Percentiles rank a stretch among this genome's conserved stretches.
phyloP scores from a whole-genome alignment of 2,113 vertebrate species.

The Trachemys scripta region DNA sequence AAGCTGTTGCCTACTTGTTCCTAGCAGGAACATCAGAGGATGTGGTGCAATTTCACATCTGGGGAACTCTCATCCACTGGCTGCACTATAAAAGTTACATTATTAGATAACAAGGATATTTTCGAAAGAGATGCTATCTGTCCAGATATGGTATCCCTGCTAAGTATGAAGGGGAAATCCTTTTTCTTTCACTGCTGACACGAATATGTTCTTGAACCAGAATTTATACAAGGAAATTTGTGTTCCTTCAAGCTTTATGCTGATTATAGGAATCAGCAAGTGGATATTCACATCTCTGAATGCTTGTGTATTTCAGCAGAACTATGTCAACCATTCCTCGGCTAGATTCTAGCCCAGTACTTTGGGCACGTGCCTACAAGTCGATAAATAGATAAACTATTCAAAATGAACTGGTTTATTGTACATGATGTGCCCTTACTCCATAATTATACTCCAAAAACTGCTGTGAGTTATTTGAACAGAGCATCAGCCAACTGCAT shows the following conservation, averaged over 20 bases:
- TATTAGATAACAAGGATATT: background rate
- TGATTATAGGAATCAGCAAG: background rate
- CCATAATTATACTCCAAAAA: background rate
- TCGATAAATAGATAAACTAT: background rate
- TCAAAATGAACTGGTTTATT: background rate
- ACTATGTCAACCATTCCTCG: background rate
- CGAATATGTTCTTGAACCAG: background rate
- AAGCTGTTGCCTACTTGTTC: background rate
- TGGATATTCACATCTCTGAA: background rate
- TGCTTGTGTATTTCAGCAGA: background rate
- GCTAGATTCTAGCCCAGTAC: background rate
- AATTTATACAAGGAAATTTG: background rate
- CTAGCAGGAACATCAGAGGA: background rate
- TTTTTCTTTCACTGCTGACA: background rate
- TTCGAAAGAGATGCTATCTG: background rate
- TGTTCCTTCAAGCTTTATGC: rapidly evolving
- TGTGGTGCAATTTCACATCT: background rate
- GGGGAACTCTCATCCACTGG: background rate
- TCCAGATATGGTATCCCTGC: background rate
- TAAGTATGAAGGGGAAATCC: rapidly evolving
- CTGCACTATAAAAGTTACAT: rapidly evolving
- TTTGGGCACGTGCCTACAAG: rapidly evolving
- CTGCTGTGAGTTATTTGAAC: no score
- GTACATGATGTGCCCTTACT: background rate
- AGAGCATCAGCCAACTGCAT: background rate